Evolutionary conservation across 2,113 vertebrate genomes (phyloP).

Genomic region (Forbesichthys agassizii): DNA sequence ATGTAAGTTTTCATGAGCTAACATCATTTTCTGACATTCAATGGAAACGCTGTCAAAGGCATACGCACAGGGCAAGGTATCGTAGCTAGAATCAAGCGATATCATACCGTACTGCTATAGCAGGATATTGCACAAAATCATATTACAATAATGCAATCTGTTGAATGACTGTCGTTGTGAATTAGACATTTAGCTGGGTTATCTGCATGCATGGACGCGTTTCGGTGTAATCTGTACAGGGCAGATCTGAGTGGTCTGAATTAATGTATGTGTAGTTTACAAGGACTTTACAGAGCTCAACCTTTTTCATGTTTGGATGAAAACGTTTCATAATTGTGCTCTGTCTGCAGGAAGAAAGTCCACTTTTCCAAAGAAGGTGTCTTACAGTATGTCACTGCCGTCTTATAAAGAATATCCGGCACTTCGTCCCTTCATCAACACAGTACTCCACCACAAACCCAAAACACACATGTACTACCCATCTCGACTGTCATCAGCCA

Average conservation of each 20-base stretch:
- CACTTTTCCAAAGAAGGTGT: slow-evolving; percentile 27
- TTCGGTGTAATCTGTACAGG: too few relatives aligned
- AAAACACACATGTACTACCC: slow-evolving; percentile 25
- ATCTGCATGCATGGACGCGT: too few relatives aligned
- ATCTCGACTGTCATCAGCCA: slow-evolving; percentile 56
- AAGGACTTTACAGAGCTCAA: too few relatives aligned
- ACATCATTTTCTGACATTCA: slow-evolving; percentile 14
- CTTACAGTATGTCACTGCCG: slow-evolving; percentile 75
- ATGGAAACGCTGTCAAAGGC: slow-evolving; percentile 63
- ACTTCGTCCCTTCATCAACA: slow-evolving; percentile 82
- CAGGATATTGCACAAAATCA: too few relatives aligned
- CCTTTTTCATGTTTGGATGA: too few relatives aligned
- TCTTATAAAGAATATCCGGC: slow-evolving; percentile 85
- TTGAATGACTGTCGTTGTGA: too few relatives aligned
- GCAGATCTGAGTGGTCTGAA: too few relatives aligned
- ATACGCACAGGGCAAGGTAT: slow-evolving; percentile 46
- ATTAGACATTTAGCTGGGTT: too few relatives aligned
- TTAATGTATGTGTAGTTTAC: too few relatives aligned
- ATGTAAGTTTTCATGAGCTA: too few relatives aligned
- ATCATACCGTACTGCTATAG: too few relatives aligned
- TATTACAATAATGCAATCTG: too few relatives aligned
- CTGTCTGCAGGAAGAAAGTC: slow-evolving; percentile 27
- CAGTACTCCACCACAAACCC: slow-evolving; percentile 62
- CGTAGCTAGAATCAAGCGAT: background rate
- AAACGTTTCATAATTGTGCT: background rate